Percentiles rank a stretch among this genome's conserved stretches.
Evolutionary conservation across 2,113 vertebrate species (phyloP).

Genomic region (Catagonus wagneri): DNA sequence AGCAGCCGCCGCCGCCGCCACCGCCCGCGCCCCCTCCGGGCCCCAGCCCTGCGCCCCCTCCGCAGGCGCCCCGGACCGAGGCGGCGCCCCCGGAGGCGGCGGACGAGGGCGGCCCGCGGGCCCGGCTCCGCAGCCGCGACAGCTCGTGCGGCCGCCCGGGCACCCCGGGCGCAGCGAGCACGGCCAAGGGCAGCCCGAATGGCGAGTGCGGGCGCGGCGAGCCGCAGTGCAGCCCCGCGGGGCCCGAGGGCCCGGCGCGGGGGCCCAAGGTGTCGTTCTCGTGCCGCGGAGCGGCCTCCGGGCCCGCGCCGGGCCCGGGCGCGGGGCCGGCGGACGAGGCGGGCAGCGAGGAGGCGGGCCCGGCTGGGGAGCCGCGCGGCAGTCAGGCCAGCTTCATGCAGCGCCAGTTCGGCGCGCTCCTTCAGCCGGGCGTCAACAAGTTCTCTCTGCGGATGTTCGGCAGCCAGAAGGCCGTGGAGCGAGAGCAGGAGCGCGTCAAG

Average conservation of each 20-base stretch:
- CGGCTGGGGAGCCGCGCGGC: constrained; percentile 89
- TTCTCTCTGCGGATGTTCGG: constrained; percentile 99
- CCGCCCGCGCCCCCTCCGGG: constrained; percentile 75
- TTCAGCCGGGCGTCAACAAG: constrained; percentile 98
- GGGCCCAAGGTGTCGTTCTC: constrained; percentile 86
- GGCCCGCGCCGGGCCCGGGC: constrained; percentile 79
- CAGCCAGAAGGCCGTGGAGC: constrained; percentile 97
- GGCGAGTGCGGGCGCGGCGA: constrained; percentile 87
- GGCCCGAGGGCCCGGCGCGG: constrained; percentile 87
- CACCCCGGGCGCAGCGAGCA: constrained; percentile 77
- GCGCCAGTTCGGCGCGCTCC: constrained; percentile 96
- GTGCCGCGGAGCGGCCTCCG: constrained; percentile 84
- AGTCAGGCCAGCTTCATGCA: constrained; percentile 96
- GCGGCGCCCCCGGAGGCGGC: constrained; percentile 79
- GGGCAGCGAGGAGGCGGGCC: constrained; percentile 89
- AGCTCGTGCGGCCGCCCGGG: constrained; percentile 82
- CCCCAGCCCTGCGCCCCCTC: constrained; percentile 69
- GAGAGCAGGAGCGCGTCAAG: constrained; percentile 97
- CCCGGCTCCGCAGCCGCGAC: constrained; percentile 81
- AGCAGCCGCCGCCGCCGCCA: constrained; percentile 79
- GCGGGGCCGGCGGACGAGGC: constrained; percentile 90
- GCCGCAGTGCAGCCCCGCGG: constrained; percentile 86
- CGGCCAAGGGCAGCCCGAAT: constrained; percentile 88
- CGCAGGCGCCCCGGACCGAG: constrained; percentile 82
- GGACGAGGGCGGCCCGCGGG: constrained; percentile 79